Percentiles rank a stretch among this genome's conserved stretches.
These are phyloP conservation scores for Lordiphosa stackelbergi DNA, from an alignment of 1,140 invertebrate species.

Conservation along the genomic window DNA sequence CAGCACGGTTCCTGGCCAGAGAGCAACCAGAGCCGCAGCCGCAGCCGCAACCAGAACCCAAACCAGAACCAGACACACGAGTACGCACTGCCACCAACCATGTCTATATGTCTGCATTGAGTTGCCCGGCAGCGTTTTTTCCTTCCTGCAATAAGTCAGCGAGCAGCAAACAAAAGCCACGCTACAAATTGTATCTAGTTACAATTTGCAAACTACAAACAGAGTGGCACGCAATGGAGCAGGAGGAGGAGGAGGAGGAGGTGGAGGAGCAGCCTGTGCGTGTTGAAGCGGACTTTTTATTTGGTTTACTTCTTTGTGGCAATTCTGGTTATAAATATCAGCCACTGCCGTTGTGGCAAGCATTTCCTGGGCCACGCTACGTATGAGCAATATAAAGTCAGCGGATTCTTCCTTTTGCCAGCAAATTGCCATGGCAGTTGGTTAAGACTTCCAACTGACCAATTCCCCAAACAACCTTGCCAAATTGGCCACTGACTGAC, in stretches of 20 bases:
- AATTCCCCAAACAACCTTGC: slow-evolving; percentile 71
- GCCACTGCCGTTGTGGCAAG: slow-evolving; percentile 17
- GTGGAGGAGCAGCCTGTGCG: slow-evolving; percentile 46
- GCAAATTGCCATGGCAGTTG: slow-evolving; percentile 68
- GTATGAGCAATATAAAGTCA: slow-evolving; percentile 47
- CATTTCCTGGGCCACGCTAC: slow-evolving; percentile 40
- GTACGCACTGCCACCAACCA: slow-evolving; percentile 56
- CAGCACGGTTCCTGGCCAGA: slow-evolving; percentile 34
- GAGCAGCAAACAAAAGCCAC: slow-evolving; percentile 66
- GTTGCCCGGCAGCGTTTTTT: slow-evolving; percentile 65
- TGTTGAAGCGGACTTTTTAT: slow-evolving; percentile 72
- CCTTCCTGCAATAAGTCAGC: slow-evolving; percentile 72
- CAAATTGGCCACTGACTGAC: slow-evolving; percentile 66
- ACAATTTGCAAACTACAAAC: slow-evolving; percentile 76
- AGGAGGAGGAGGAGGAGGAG: slow-evolving; percentile 5
- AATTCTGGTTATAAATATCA: slow-evolving; percentile 43
- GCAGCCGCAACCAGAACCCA: slow-evolving; percentile 36
- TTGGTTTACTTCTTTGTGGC: slow-evolving; percentile 35
- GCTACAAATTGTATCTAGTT: slow-evolving; percentile 75
- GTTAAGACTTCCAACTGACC: slow-evolving; percentile 49
- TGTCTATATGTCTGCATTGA: slow-evolving; percentile 45
- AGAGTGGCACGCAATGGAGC: slow-evolving; percentile 41
- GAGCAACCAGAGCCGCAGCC: slow-evolving; percentile 20
- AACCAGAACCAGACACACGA: slow-evolving; percentile 69
- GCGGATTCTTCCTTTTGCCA: slow-evolving; percentile 23